A percentile compares a stretch with the other conserved stretches of the same genome.
These are phyloP conservation scores for Ondatra zibethicus DNA, from an alignment of 2,113 vertebrate genomes.

Conservation along the genomic window DNA sequence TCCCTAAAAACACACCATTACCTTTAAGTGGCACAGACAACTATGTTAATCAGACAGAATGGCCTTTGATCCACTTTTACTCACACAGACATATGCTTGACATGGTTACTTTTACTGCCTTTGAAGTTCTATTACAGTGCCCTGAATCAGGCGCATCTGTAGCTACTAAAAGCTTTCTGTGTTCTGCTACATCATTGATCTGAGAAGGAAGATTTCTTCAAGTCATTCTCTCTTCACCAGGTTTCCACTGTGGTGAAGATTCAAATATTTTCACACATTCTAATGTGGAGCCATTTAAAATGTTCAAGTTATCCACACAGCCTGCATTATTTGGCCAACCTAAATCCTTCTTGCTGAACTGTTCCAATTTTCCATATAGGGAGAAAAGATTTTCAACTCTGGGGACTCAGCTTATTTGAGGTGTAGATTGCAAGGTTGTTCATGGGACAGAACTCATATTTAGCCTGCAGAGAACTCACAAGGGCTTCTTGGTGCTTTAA, in stretches of 20 bases:
- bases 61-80: constrained; percentile 42
- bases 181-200: constrained; percentile 42
- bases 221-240: constrained; percentile 58
- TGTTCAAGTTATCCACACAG: neutral
- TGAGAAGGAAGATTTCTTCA: constrained; percentile 63
- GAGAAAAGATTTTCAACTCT: neutral
- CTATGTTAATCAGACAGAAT: constrained; percentile 45
- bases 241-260: constrained; percentile 65
- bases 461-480: neutral
- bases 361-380: constrained; percentile 13
- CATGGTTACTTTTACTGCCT: constrained; percentile 6
- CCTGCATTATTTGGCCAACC: constrained; percentile 31
- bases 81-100: neutral
- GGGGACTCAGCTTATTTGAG: constrained; percentile 1
- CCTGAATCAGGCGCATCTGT: constrained; percentile 38
- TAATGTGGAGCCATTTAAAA: constrained; percentile 57
- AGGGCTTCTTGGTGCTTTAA: neutral
- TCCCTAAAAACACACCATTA: neutral
- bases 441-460: neutral
- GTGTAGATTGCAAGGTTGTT: neutral
- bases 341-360: constrained; percentile 58
- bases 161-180: constrained; percentile 40
- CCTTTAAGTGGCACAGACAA: neutral
- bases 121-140: constrained; percentile 42
- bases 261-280: constrained; percentile 50